These are phyloP conservation scores for Lycocerus yunnanus DNA, from an alignment of 2,888 invertebrate species.

Conservation along the genomic window DNA sequence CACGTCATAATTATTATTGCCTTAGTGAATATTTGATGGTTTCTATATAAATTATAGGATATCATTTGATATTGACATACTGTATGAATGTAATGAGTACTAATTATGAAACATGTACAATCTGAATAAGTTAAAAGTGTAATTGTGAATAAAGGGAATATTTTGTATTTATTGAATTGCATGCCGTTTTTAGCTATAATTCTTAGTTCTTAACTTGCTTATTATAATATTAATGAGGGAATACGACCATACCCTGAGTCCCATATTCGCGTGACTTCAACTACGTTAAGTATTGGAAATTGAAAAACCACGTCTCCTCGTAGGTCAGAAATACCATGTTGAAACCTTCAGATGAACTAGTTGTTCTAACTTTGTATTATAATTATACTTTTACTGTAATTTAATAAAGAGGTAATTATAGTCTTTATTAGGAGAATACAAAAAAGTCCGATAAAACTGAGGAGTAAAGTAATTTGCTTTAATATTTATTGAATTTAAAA, in stretches of 20 bases:
- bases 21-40: neutral
- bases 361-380: neutral
- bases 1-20: conserved; percentile 2
- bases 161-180: conserved; percentile 11
- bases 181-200: conserved; percentile 16
- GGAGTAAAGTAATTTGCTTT: neutral
- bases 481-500: neutral
- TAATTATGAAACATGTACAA: conserved; percentile 18
- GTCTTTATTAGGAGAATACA: neutral
- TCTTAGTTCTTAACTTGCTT: conserved; percentile 14
- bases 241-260: conserved; percentile 34
- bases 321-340: neutral
- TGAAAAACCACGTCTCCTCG: conserved; percentile 16
- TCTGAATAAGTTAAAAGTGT: conserved; percentile 26
- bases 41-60: neutral
- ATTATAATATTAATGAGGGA: conserved; percentile 38
- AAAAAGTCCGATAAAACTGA: neutral
- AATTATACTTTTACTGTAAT: neutral
- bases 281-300: conserved; percentile 29
- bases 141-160: conserved; percentile 19
- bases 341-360: neutral
- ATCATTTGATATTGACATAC: neutral
- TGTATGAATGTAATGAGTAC: neutral
- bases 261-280: conserved; percentile 36
- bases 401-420: neutral